phyloP scores from a whole-genome alignment of 2,888 invertebrate species.

The Drosophila helvetica region DNA sequence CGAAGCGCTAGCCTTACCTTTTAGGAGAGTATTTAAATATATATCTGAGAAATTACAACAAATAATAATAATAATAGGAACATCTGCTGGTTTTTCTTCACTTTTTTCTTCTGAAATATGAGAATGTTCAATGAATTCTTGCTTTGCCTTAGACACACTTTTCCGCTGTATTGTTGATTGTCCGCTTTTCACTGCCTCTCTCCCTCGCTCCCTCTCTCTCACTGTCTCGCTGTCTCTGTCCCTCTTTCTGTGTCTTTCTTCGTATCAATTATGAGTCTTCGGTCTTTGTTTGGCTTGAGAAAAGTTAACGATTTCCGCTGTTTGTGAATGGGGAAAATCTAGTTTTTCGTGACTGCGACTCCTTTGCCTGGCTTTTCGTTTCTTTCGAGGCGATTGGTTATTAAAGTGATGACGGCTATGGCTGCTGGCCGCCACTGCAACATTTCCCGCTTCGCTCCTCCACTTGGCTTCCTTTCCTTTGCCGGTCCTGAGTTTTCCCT shows the following conservation, averaged over 20 bases:
- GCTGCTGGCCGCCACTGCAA: constrained; percentile 10
- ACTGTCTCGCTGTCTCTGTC: neutral
- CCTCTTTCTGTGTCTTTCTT: constrained; percentile 28
- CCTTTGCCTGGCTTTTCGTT: constrained; percentile 27
- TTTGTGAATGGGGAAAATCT: constrained; percentile 49
- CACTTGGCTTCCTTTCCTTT: neutral
- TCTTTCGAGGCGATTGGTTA: constrained; percentile 42
- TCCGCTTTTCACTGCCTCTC: constrained; percentile 26
- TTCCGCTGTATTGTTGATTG: constrained; percentile 30
- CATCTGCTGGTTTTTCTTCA: too few species aligned
- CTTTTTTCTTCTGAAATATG: too few species aligned
- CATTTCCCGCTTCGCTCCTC: constrained; percentile 8
- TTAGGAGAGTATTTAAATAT: too few species aligned
- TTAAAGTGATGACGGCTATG: constrained; percentile 51
- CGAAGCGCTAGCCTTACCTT: too few species aligned
- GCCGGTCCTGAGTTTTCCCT: constrained; percentile 13
- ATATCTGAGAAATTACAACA: too few species aligned
- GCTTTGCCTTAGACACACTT: constrained; percentile 15
- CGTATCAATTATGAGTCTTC: constrained; percentile 41
- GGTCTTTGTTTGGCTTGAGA: constrained; percentile 19
- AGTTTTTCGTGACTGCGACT: constrained; percentile 50
- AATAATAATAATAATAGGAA: too few species aligned
- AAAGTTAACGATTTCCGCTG: constrained; percentile 64
- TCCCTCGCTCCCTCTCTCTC: neutral
- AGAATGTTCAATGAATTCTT: too few species aligned